These are phyloP conservation scores for Bradypodion ventrale DNA, from an alignment of 2,797 vertebrate genomes.

Conservation along the genomic window DNA sequence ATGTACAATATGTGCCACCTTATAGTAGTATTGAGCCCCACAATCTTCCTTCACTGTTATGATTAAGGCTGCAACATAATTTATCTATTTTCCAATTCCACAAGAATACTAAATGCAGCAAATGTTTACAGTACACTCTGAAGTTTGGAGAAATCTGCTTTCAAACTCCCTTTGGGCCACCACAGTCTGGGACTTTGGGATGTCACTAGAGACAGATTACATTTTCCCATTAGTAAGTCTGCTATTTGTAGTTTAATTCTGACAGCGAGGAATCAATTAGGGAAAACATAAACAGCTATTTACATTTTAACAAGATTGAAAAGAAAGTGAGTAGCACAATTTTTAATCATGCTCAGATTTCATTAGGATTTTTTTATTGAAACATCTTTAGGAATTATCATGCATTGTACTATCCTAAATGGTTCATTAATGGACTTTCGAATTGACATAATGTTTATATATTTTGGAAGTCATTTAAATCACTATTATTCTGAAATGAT, in stretches of 20 bases:
- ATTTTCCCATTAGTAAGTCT: not conserved
- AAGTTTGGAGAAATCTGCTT: not conserved
- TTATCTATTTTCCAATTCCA: not conserved
- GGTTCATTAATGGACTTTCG: conserved; percentile 27
- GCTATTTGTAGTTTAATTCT: conserved; percentile 1
- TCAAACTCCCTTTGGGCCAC: not conserved
- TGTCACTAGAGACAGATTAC: not conserved
- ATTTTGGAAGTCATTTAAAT: conserved; percentile 24
- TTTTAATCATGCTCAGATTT: conserved; percentile 36
- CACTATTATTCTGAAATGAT: conserved; percentile 6
- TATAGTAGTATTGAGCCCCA: not conserved
- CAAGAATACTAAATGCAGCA: not conserved
- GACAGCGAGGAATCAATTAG: conserved; percentile 5
- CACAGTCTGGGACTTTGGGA: not conserved
- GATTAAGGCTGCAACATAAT: not conserved
- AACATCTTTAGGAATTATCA: conserved; percentile 28
- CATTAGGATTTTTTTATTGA: conserved; percentile 17
- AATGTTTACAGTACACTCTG: not conserved
- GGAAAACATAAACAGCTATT: conserved; percentile 22
- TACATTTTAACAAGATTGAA: conserved; percentile 35
- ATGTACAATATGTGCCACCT: not conserved
- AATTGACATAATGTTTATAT: not conserved
- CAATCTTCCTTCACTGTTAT: not conserved
- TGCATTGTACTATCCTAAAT: not conserved
- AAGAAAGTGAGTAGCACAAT: not conserved